Conservation (phyloP, 1,140 invertebrate species). For the Drosophila suzukii region DNA sequence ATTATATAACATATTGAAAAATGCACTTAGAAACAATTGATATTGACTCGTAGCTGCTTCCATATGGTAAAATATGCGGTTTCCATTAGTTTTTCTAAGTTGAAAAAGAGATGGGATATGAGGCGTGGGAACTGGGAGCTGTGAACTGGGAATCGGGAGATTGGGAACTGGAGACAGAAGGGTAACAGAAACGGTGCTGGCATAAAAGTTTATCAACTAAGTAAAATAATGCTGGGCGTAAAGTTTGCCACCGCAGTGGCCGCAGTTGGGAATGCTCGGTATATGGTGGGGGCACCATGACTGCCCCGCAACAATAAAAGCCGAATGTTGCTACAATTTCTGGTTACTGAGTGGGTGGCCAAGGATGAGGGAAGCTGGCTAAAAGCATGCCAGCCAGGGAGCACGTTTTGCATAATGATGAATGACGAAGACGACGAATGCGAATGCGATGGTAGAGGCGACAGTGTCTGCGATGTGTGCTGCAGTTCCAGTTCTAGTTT, state of each 20-base stretch:
- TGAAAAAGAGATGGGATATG: constrained; percentile 16
- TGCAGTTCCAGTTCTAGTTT: constrained; percentile 9
- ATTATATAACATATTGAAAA: too few species aligned
- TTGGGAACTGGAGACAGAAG: constrained; percentile 10
- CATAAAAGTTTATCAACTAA: constrained; percentile 82
- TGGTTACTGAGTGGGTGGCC: constrained; percentile 18
- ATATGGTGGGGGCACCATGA: constrained; percentile 8
- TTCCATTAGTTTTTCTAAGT: neutral
- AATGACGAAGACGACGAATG: constrained; percentile 70
- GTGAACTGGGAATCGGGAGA: constrained; percentile 7
- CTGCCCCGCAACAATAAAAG: constrained; percentile 73
- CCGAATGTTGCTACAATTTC: constrained; percentile 76
- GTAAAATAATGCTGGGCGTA: constrained; percentile 81
- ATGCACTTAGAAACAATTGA: too few species aligned
- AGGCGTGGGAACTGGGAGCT: constrained; percentile 24
- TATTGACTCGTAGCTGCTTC: too few species aligned
- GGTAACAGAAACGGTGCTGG: constrained; percentile 8
- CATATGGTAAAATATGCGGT: too few species aligned
- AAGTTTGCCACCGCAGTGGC: constrained; percentile 76
- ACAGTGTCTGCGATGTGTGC: constrained; percentile 54
- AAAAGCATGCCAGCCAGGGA: constrained; percentile 65
- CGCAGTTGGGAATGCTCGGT: constrained; percentile 48
- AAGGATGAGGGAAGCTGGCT: constrained; percentile 26
- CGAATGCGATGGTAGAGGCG: constrained; percentile 24
- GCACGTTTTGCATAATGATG: constrained; percentile 82